Evolutionary conservation across 2,888 invertebrate genomes (phyloP).

Genomic region (Ferdinandea cuprea): DNA sequence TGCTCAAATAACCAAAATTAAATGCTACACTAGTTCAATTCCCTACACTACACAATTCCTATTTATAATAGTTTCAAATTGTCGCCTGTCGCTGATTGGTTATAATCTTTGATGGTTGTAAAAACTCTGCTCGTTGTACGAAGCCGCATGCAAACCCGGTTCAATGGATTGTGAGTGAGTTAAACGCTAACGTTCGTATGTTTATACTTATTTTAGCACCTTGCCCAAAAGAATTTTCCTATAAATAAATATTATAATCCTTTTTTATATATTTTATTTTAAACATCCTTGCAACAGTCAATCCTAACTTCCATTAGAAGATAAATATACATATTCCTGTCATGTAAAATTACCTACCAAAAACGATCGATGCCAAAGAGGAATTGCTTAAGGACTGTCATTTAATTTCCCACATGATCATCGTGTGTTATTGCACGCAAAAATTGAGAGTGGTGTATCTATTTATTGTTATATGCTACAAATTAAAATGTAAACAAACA

Average conservation of each 20-base stretch:
- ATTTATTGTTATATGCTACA: constrained; percentile 7
- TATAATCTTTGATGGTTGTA: not conserved
- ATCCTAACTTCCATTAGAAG: constrained; percentile 77
- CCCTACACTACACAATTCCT: too few relatives aligned
- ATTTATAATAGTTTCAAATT: too few relatives aligned
- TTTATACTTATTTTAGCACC: not conserved
- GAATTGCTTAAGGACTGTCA: constrained; percentile 42
- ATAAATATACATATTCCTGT: constrained; percentile 45
- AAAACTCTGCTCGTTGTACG: not conserved
- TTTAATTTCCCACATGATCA: constrained; percentile 41
- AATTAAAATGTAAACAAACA: constrained; percentile 25
- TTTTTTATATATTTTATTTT: constrained; percentile 40
- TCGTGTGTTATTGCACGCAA: constrained; percentile 36
- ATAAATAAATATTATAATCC: not conserved
- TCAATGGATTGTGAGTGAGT: not conserved
- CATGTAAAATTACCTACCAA: constrained; percentile 26
- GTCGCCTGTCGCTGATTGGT: not conserved
- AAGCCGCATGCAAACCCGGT: not conserved
- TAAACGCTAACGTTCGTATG: not conserved
- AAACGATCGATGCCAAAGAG: constrained; percentile 30
- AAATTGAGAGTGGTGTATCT: constrained; percentile 16
- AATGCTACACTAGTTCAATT: too few relatives aligned
- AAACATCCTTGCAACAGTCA: constrained; percentile 73
- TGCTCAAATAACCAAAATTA: too few relatives aligned
- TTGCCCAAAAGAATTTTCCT: not conserved